Evolutionary conservation across 1,140 invertebrate species (phyloP).

Genomic region (Chlorops oryzae): DNA sequence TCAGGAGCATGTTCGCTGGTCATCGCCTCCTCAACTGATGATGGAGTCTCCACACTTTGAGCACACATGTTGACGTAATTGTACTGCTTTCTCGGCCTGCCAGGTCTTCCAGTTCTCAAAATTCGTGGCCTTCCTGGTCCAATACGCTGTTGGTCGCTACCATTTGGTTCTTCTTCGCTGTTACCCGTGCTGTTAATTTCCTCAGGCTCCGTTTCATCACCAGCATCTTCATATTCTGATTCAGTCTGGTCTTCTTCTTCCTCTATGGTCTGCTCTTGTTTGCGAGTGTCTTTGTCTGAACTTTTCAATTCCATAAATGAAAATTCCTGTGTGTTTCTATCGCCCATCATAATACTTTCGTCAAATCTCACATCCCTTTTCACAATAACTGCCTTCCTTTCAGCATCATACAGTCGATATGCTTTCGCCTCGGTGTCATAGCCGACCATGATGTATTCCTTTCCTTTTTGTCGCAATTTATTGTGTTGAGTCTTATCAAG

Average conservation of each 20-base stretch:
- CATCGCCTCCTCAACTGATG: too few species aligned
- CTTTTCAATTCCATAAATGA: neutral
- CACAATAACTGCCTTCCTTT: neutral
- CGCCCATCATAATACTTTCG: too few species aligned
- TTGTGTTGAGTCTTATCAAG: neutral
- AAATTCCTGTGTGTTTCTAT: too few species aligned
- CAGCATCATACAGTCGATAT: neutral
- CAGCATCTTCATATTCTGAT: neutral
- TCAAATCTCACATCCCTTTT: neutral
- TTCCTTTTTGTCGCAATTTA: constrained; percentile 2
- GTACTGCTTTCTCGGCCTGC: neutral
- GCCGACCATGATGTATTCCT: constrained; percentile 7
- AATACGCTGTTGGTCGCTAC: neutral
- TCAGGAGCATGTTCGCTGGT: constrained; percentile 2
- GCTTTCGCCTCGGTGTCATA: constrained; percentile 4
- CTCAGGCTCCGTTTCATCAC: neutral
- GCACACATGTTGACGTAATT: too few species aligned
- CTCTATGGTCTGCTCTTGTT: neutral
- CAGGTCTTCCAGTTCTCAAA: neutral
- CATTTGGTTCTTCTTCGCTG: neutral
- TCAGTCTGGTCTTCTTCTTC: neutral
- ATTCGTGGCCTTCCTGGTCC: too few species aligned
- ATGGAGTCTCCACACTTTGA: too few species aligned
- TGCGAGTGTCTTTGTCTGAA: neutral
- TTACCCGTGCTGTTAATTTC: neutral